A percentile compares a stretch with the other conserved stretches of the same genome.
These are phyloP conservation scores for Dipodomys stephensi DNA, from an alignment of 2,113 vertebrate genomes.

Conservation along the genomic window DNA sequence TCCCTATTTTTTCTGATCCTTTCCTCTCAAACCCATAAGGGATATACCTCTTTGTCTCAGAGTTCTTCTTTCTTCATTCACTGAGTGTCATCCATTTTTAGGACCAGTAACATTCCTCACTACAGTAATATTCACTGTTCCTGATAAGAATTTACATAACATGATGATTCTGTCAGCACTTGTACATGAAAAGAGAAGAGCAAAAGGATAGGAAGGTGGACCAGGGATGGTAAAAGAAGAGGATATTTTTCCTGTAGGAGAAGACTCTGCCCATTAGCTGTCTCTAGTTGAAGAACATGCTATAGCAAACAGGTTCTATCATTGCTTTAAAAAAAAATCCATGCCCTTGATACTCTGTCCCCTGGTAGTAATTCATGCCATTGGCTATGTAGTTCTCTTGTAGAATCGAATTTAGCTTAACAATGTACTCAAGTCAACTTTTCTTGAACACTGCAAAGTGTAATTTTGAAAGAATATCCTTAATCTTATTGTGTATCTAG, in stretches of 20 bases:
- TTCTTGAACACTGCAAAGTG: not conserved
- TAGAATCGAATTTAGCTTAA: not conserved
- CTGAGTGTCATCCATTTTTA: not conserved
- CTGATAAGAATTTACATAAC: not conserved
- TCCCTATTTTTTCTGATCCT: not conserved
- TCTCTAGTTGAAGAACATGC: not conserved
- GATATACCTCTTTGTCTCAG: not conserved
- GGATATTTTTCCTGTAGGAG: fast-evolving
- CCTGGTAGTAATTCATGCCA: not conserved
- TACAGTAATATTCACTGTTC: not conserved
- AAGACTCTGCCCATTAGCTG: not conserved
- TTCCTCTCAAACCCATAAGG: not conserved
- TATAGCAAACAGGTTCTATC: not conserved
- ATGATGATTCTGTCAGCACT: not conserved
- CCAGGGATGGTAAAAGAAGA: fast-evolving
- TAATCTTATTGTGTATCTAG: not conserved
- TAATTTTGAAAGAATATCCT: not conserved
- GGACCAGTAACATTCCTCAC: not conserved
- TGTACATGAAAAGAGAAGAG: not conserved
- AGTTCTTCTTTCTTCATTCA: not conserved
- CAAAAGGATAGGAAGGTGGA: not conserved
- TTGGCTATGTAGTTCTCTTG: not conserved
- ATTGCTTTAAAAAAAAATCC: not conserved
- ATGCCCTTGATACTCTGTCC: not conserved
- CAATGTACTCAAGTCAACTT: not conserved